Base-by-base conservation (phyloP, 2,888 invertebrate genomes). In the Phrixothrix hirtus region DNA sequence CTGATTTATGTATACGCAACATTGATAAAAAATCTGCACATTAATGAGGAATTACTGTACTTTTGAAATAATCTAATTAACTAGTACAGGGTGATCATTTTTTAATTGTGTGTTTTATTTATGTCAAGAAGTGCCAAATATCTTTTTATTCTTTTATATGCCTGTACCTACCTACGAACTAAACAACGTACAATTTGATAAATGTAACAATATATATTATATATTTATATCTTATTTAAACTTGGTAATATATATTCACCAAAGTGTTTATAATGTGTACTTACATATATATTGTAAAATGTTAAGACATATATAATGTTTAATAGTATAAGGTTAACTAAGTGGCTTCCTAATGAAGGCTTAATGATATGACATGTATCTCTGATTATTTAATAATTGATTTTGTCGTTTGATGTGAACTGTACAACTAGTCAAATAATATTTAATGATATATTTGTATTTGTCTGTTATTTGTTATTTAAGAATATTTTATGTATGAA, bases 401-500 rank as follows among this genome's bases (percentile, higher is more conserved):
- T 47, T 47, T 47, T n/a, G 43, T 41, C 32, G 53, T 53, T 52
- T 45, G 45, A 26, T 45, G 53, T 46, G 27, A 21, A 52, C 41
- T 25, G 42, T 46, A 46, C 46, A 52, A 52, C 27, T 52, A 52
- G 46, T 16, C 26, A 17, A 35, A 43, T 31, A 21, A 36, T 36
- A 41, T 34, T 26, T 42, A 31, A 41, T 7, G 17, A 46, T 46
- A 52, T 46, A 52, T 52, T 52, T 52, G 36, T 53, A 43, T 41
- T 30, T 38, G 43, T 53, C 47, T 53, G 53, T 48, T 53, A 46
- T 42, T 52, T 47, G 53, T 53, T 53, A 43, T 53, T 47, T 48
- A 43, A 53, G 34, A 47, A 30, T 48, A 53, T 53, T 53, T 53
- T 53, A 53, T 42, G 41, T 47, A 46, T 53, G 47, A 53, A 53